Conservation (phyloP, 2,888 invertebrate species). For the Eurytoma californica region DNA sequence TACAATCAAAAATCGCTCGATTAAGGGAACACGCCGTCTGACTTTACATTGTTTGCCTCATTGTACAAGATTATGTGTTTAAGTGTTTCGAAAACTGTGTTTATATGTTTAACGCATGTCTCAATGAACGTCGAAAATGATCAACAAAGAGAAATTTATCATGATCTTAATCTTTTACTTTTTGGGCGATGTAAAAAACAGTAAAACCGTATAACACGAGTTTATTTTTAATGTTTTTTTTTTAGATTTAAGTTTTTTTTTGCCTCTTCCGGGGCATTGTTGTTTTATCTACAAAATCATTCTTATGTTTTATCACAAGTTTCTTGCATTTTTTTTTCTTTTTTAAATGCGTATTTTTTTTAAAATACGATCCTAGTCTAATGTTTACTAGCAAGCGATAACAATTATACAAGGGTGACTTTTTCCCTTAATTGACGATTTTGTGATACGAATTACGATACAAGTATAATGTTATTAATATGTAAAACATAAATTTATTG, state of each 20-base stretch:
- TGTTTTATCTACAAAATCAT: conserved; percentile 55
- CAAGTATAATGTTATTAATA: conserved; percentile 53
- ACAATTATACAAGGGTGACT: conserved; percentile 56
- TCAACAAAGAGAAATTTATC: conserved; percentile 48
- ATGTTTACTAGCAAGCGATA: conserved; percentile 48
- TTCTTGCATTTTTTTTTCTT: conserved; percentile 40
- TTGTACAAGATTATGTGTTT: conserved; percentile 44
- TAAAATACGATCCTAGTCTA: conserved; percentile 50
- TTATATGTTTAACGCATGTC: conserved; percentile 16
- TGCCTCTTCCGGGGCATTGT: conserved; percentile 25
- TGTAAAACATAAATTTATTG: conserved; percentile 56
- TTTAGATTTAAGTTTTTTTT: conserved; percentile 39
- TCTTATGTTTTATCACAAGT: conserved; percentile 56
- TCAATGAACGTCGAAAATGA: conserved; percentile 43
- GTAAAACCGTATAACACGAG: conserved; percentile 48
- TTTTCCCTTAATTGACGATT: conserved; percentile 58
- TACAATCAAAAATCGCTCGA: conserved; percentile 54
- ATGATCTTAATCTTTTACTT: conserved; percentile 8
- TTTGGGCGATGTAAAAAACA: conserved; percentile 49
- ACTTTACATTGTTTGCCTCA: conserved; percentile 30
- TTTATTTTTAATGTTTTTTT: conserved; percentile 31
- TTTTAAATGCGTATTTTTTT: conserved; percentile 55
- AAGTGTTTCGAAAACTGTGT: neutral
- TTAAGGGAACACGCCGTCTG: conserved; percentile 51
- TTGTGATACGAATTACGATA: conserved; percentile 56